Conservation (phyloP, 2,797 vertebrate genomes). For the Ptychadena robeensis region DNA sequence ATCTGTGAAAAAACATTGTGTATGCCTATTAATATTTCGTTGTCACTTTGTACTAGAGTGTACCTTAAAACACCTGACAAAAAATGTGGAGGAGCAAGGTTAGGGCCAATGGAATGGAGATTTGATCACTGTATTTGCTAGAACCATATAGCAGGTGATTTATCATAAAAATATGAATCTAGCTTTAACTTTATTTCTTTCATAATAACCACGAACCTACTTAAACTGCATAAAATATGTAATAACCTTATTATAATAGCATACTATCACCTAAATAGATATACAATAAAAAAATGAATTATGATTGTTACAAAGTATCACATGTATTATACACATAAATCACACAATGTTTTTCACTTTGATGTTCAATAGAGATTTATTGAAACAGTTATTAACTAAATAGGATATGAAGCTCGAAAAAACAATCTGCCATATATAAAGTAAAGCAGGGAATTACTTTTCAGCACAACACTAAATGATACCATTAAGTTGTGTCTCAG, state of each 20-base stretch:
- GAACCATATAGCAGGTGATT: too few relatives aligned
- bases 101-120: too few relatives aligned
- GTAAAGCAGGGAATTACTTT: conserved; percentile 14
- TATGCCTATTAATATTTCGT: too few relatives aligned
- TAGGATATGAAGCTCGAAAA: not conserved
- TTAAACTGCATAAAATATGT: not conserved
- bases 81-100: too few relatives aligned
- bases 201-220: too few relatives aligned
- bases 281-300: not conserved
- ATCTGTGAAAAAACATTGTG: too few relatives aligned
- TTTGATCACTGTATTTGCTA: too few relatives aligned
- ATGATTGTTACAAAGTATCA: not conserved
- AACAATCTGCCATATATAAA: conserved; percentile 3
- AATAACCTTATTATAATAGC: not conserved
- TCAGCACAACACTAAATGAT: conserved; percentile 29
- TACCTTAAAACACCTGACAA: too few relatives aligned
- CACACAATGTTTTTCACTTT: not conserved
- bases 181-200: too few relatives aligned
- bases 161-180: too few relatives aligned
- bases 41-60: too few relatives aligned
- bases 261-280: not conserved
- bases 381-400: not conserved
- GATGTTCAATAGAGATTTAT: not conserved
- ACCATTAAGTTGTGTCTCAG: conserved; percentile 30
- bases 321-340: not conserved